phyloP scores from a whole-genome alignment of 2,797 vertebrate species.

The Muscicapa striata region DNA sequence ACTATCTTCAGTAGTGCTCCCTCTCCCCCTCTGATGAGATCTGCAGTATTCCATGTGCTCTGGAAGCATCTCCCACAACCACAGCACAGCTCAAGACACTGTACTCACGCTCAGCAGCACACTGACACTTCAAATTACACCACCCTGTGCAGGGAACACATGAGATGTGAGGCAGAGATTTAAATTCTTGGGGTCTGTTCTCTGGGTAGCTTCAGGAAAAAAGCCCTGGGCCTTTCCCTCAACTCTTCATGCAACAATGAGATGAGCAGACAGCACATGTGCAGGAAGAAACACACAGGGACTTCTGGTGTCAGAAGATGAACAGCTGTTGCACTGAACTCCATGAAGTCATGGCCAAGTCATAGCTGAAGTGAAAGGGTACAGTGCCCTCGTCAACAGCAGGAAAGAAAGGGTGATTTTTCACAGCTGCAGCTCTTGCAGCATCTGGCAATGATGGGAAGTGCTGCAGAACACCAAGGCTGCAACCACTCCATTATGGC shows the following conservation, averaged over 20 bases:
- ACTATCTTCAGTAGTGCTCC: background rate
- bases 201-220: background rate
- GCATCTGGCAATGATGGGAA: background rate
- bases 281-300: background rate
- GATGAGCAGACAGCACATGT: background rate
- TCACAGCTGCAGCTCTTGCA: conserved; percentile 42
- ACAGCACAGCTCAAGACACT: background rate
- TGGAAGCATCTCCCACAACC: background rate
- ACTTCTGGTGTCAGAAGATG: conserved; percentile 5
- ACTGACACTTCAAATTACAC: background rate
- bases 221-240: background rate
- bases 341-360: background rate
- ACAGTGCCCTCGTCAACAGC: background rate
- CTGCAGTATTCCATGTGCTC: background rate
- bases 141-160: background rate
- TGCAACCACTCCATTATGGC: background rate
- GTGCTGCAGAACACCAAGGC: background rate
- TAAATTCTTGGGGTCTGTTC: background rate
- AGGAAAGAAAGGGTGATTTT: conserved; percentile 16
- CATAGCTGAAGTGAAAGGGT: background rate
- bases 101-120: background rate
- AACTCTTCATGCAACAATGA: background rate
- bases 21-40: background rate
- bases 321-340: conserved; percentile 17
- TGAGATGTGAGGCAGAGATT: rapidly evolving